Evolutionary conservation across 2,888 invertebrate genomes (phyloP), one percentile per base, ranked within the genome.

Genomic region (Eucera pruinosa): DNA sequence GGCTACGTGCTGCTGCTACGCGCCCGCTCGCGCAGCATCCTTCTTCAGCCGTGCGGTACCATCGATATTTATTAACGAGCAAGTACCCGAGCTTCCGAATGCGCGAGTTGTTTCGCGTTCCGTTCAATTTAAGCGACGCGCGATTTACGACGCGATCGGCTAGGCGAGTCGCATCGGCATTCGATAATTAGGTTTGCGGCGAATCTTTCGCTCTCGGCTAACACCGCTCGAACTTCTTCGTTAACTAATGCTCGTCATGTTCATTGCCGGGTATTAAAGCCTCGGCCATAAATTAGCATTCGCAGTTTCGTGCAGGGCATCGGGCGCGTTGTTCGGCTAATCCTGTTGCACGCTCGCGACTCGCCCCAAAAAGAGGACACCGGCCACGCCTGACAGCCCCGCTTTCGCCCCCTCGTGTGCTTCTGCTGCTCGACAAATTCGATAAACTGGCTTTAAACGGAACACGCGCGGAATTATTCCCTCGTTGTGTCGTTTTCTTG

Each of bases 171-270:
- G 33, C 13, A 54, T 33, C 33, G 33, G 7, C 7, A 33, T 7
- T 33, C 33, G 33, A 33, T 33, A 33, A 11, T 36, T 11, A 36
- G 9, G 11, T 36, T 11, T 2, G 2, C 11, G 6, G 6, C 36
- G 36, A 36, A 33, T 7, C 33, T 7, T 33, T n/a, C n/a, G 33
- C 33, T 33, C 7, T 33, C 33, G 33, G n/a, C n/a, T n/a, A n/a
- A n/a, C n/a, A n/a, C n/a, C n/a, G n/a, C n/a, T n/a, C n/a, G n/a
- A n/a, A n/a, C n/a, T n/a, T n/a, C n/a, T n/a, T 30, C 30, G 30
- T 86, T 85, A 84, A 86, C 88, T 83, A 87, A 86, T 80, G 82
- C 83, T 86, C 83, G 83, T 86, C 85, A 83, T 85, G 82, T 84
- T 85, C 81, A 82, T 82, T 85, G 71, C 65, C 67, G 54, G 60